Conservation (phyloP, 2,888 invertebrate genomes). For the Lathronympha strigana region DNA sequence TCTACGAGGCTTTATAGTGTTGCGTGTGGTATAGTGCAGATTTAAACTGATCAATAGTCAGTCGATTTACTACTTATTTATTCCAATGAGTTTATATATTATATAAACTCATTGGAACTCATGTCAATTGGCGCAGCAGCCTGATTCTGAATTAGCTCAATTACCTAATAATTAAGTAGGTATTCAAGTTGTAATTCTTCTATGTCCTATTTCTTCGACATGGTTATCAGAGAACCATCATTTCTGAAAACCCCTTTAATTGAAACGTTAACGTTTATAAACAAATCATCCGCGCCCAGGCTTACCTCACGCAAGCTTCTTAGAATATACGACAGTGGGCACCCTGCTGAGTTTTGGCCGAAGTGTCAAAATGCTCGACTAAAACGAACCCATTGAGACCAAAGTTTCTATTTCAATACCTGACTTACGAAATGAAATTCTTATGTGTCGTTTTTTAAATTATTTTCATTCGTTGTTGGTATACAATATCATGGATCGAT, state of each 20-base stretch:
- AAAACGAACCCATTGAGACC: slow-evolving; percentile 65
- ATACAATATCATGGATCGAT: slow-evolving; percentile 68
- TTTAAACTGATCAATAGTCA: not conserved
- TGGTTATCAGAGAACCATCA: not conserved
- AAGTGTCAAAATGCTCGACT: slow-evolving; percentile 81
- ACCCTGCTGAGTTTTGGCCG: slow-evolving; percentile 78
- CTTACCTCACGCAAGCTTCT: slow-evolving; percentile 77
- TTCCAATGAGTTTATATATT: no score
- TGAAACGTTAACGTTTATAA: slow-evolving; percentile 54
- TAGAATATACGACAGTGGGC: slow-evolving; percentile 72
- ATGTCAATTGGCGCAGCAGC: no score
- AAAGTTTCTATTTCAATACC: slow-evolving; percentile 44
- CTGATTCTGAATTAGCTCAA: no score
- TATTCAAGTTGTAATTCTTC: not conserved
- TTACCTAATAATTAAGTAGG: not conserved
- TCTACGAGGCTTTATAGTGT: not conserved
- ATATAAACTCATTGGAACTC: no score
- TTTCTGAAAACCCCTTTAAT: slow-evolving; percentile 8
- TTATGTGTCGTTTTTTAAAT: slow-evolving; percentile 22
- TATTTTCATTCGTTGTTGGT: slow-evolving; percentile 14
- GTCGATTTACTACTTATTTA: not conserved
- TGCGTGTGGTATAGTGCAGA: not conserved
- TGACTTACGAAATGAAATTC: slow-evolving; percentile 34
- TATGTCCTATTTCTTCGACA: not conserved
- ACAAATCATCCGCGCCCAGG: slow-evolving; percentile 70